A percentile compares a stretch with the other conserved stretches of the same genome.
Conservation (phyloP, 2,888 invertebrate genomes). For the Apamea anceps region DNA sequence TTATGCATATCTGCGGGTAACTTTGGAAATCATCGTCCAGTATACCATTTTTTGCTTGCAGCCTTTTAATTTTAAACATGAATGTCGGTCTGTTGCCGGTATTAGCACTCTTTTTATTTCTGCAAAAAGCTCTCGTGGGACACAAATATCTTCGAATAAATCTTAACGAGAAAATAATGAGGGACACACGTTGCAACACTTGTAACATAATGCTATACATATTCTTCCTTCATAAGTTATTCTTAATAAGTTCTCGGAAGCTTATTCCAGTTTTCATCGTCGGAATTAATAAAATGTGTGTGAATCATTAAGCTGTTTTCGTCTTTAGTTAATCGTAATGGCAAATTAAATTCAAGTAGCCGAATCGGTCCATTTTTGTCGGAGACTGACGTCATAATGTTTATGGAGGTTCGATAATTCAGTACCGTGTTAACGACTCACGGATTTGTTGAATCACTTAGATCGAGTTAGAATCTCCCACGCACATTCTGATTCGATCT, state of each 20-base stretch:
- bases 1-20: background rate
- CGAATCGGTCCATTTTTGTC: constrained; percentile 39
- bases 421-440: constrained; percentile 47
- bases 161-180: constrained; percentile 83
- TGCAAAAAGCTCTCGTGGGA: constrained; percentile 24
- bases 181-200: constrained; percentile 68
- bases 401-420: constrained; percentile 27
- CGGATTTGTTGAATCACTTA: constrained; percentile 54
- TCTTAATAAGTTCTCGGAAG: constrained; percentile 78
- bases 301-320: constrained; percentile 63
- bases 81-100: background rate
- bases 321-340: constrained; percentile 50
- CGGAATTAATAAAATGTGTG: constrained; percentile 59
- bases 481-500: constrained; percentile 39
- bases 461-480: constrained; percentile 40
- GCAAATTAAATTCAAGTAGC: constrained; percentile 62
- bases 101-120: constrained; percentile 34
- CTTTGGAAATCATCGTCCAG: background rate
- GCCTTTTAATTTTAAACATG: background rate
- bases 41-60: constrained; percentile 9
- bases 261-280: constrained; percentile 58
- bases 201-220: constrained; percentile 67
- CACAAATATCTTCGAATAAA: constrained; percentile 71
- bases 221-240: constrained; percentile 70
- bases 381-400: constrained; percentile 41